These are phyloP conservation scores for Probosciger aterrimus DNA, from an alignment of 2,113 vertebrate species.

Conservation along the genomic window DNA sequence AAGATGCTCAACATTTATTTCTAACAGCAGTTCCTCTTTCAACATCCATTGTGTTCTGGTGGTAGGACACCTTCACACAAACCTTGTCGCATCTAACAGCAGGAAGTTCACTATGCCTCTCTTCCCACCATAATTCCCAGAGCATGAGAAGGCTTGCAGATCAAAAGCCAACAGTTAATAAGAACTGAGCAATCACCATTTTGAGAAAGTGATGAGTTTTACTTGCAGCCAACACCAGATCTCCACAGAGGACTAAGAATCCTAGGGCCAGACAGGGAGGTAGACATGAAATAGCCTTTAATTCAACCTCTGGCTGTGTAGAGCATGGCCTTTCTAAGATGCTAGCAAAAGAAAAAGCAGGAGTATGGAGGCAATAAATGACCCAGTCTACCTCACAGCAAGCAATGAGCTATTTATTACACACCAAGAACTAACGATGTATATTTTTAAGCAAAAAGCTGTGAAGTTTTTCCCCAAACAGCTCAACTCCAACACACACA, in stretches of 20 bases:
- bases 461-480: neutral
- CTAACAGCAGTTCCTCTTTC: neutral
- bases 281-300: neutral
- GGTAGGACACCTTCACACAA: neutral
- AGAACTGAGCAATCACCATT: neutral
- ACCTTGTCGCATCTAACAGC: neutral
- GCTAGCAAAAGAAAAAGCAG: neutral
- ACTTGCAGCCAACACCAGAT: neutral
- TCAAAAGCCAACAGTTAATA: neutral
- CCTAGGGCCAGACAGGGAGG: neutral
- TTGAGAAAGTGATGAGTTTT: neutral
- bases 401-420: neutral
- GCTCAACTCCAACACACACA: neutral
- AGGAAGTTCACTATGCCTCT: neutral
- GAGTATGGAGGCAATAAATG: fast-evolving
- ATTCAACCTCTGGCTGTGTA: neutral
- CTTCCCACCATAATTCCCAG: neutral
- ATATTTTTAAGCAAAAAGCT: neutral
- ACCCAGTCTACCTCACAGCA: neutral
- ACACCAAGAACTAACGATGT: neutral
- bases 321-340: neutral
- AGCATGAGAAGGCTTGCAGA: neutral
- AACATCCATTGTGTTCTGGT: neutral
- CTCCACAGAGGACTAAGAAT: neutral
- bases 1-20: neutral